Evolutionary conservation across 2,797 vertebrate genomes (phyloP), one percentile per base, ranked within the genome.

Genomic region (Pitangus sulphuratus): DNA sequence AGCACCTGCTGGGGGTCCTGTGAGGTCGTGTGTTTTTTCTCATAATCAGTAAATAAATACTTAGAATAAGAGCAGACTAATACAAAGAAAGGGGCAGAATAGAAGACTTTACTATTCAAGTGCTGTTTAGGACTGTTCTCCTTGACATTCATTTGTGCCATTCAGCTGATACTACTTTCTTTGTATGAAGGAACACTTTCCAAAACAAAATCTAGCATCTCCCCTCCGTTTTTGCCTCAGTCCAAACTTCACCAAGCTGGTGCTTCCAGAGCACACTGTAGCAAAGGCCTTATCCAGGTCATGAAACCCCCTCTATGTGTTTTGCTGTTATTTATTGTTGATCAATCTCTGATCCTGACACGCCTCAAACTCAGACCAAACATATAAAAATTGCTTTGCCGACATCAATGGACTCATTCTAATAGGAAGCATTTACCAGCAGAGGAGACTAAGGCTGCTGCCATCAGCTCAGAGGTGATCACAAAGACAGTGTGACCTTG

Each of bases 21-120:
- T 92, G 60, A 92, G 44, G 90, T 96, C 83, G 25, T 81, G 88
- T 91, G 90, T 64, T 87, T 97, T 93, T 92, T 91, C 94, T 97
- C 96, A 93, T 96, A 96, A 93, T 90, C 89, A 95, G 96, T 96
- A 98, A 97, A 97, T 97, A 97, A 98, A 97, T 96, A 72, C 17
- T 50, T 91, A 90, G 95, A 84, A 93, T 82, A 93, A 94, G 92
- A 95, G 75, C 79, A 79, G 54, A 86, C 48, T 54, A 54, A 79
- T n/a, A 62, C 50, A 83, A 78, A 80, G 58, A 83, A 70, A 65
- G 21, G n/a, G 22, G 37, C 44, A 93, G 69, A 96, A 97, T 77
- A 85, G 74, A 74, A 87, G 89, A 44, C 0, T 0, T 44, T 71
- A 26, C 69, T 51, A 40, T 83, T 87, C 76, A 94, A 76, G 62